phyloP scores from a whole-genome alignment of 2,113 vertebrate species.

The Neogale vison region DNA sequence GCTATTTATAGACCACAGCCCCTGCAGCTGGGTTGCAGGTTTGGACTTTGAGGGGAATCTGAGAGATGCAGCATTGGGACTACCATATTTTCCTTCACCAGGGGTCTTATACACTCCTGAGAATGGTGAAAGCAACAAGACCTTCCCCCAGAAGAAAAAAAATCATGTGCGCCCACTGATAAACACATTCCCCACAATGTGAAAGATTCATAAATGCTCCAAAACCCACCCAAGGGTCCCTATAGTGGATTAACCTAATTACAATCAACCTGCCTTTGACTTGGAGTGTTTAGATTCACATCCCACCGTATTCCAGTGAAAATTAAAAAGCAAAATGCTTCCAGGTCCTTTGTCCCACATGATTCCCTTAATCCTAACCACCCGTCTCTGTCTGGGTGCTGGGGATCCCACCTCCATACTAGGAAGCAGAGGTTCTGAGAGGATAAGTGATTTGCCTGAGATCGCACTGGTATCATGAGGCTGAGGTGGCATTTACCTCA shows the following conservation, averaged over 20 bases:
- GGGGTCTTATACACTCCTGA: too few relatives aligned
- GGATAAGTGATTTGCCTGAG: neutral
- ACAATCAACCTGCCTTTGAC: neutral
- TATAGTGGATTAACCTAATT: neutral
- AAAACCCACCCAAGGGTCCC: neutral
- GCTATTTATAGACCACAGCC: neutral
- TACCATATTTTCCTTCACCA: neutral
- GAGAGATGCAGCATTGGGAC: too few relatives aligned
- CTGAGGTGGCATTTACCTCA: neutral
- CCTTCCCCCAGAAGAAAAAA: neutral
- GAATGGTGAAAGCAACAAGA: neutral
- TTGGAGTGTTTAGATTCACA: neutral
- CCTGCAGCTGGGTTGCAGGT: rapidly evolving
- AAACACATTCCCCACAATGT: neutral
- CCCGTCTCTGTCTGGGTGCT: neutral
- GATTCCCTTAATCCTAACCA: neutral
- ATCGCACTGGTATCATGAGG: rapidly evolving
- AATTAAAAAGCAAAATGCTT: neutral
- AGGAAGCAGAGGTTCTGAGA: neutral
- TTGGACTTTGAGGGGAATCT: neutral
- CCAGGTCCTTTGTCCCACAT: neutral
- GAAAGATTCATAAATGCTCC: neutral
- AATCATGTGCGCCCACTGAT: too few relatives aligned
- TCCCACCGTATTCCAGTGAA: neutral
- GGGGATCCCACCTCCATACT: neutral